Evolutionary conservation across 1,140 invertebrate genomes (phyloP), one percentile per base, ranked within the genome.

Genomic region (Whitmania pigra): DNA sequence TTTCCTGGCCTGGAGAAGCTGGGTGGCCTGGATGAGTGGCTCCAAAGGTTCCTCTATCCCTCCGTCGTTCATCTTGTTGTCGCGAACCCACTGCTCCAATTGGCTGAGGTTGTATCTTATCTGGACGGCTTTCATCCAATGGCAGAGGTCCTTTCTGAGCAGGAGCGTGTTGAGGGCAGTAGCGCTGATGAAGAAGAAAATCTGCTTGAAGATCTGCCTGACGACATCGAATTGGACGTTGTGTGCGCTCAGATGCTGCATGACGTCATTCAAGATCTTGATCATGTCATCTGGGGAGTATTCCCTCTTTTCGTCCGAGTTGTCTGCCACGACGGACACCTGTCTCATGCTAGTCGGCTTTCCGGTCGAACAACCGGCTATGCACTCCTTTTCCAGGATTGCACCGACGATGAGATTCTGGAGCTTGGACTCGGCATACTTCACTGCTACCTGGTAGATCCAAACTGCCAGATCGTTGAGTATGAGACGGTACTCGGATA

Each of bases 71-170:
- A 88, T 78, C 72, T 85, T 84, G 72, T 86, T 87, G 74, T 95
- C 92, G 72, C 92, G 86, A 53, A 89, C 88, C 93, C 93, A 97
- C 80, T 93, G 92, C 80, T 97, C 93, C 63, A 98, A 84, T 78
- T 93, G 90, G 13, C 90, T 93, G 40, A 97, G 82, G 83, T 97
- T 97, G 80, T 84, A 85, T 76, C 94, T 87, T 74, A 99, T 97
- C 79, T 97, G 92, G 87, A 97, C 91, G 4, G 94, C 94, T 80
- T 96, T 97, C 0, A 91, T 89, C 93, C 94, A 98, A 81, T 94
- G 91, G 80, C 95, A 99, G 72, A 97, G 87, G 76, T 99, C 95
- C 78, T 94, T 94, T 22, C 95, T 86, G 67, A 98, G 83, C 67
- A 99, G 84, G 22, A 99, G 81, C 82, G 95, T 96, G 80, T 98